phyloP scores from a whole-genome alignment of 2,888 invertebrate genomes.

The Cacoxenus indagator region DNA sequence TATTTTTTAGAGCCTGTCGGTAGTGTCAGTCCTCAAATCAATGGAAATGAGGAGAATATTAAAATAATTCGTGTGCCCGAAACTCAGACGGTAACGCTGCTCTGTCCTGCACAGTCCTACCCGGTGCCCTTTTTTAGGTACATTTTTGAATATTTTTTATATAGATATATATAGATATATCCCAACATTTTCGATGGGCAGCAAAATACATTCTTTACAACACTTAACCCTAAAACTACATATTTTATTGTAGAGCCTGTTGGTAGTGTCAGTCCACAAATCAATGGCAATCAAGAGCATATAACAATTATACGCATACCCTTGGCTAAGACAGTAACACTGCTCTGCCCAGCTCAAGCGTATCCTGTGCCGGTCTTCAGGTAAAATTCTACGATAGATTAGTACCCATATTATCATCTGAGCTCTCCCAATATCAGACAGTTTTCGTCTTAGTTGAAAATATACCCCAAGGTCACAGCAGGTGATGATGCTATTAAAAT shows the following conservation, averaged over 20 bases:
- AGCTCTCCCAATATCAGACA: not conserved
- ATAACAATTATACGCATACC: slow-evolving; percentile 73
- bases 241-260: slow-evolving; percentile 71
- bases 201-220: slow-evolving; percentile 62
- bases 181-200: slow-evolving; percentile 51
- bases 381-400: not conserved
- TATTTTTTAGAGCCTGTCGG: slow-evolving; percentile 71
- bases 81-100: slow-evolving; percentile 73
- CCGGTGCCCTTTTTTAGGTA: slow-evolving; percentile 82
- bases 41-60: slow-evolving; percentile 2
- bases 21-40: slow-evolving; percentile 69
- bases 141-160: not conserved
- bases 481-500: slow-evolving; percentile 74
- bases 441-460: not conserved
- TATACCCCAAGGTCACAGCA: slow-evolving; percentile 76
- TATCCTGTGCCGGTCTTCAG: slow-evolving; percentile 54
- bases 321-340: slow-evolving; percentile 73
- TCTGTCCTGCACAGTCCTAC: slow-evolving; percentile 79
- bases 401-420: not conserved
- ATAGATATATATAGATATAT: not conserved
- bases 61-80: slow-evolving; percentile 70
- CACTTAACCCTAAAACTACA: not conserved
- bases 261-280: slow-evolving; percentile 76
- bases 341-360: slow-evolving; percentile 83
- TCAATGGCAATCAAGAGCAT: slow-evolving; percentile 75